phyloP scores from a whole-genome alignment of 2,888 invertebrate genomes.

The Vanessa cardui region DNA sequence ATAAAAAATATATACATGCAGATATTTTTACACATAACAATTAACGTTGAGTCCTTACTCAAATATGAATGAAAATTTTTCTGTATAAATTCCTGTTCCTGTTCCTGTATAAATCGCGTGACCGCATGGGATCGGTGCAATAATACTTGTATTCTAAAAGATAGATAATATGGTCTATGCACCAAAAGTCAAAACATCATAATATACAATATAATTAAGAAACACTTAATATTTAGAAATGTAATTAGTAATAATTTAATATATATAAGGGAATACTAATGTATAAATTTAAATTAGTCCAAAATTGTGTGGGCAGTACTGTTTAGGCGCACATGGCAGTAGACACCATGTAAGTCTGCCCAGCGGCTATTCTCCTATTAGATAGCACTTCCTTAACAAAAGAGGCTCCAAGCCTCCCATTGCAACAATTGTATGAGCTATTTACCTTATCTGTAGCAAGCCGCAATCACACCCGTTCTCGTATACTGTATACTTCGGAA shows the following conservation, averaged over 20 bases:
- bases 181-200: no score
- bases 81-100: no score
- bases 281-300: slow-evolving; percentile 19
- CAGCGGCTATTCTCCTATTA: slow-evolving; percentile 73
- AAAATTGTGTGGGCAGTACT: slow-evolving; percentile 55
- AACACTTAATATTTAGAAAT: background rate
- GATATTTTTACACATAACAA: no score
- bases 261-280: background rate
- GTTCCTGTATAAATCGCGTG: no score
- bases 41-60: no score
- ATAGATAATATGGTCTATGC: no score
- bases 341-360: slow-evolving; percentile 78
- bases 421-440: slow-evolving; percentile 82
- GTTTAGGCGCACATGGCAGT: slow-evolving; percentile 63
- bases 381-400: slow-evolving; percentile 78
- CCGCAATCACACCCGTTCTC: slow-evolving; percentile 74
- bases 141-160: no score
- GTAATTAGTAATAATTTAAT: background rate
- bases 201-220: no score
- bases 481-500: slow-evolving; percentile 42
- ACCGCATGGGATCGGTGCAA: no score
- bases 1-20: no score
- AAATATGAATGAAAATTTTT: no score
- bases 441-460: slow-evolving; percentile 79
- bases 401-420: slow-evolving; percentile 73